Base-by-base conservation (phyloP, 2,888 invertebrate genomes). In the Chrysolina haemoptera region DNA sequence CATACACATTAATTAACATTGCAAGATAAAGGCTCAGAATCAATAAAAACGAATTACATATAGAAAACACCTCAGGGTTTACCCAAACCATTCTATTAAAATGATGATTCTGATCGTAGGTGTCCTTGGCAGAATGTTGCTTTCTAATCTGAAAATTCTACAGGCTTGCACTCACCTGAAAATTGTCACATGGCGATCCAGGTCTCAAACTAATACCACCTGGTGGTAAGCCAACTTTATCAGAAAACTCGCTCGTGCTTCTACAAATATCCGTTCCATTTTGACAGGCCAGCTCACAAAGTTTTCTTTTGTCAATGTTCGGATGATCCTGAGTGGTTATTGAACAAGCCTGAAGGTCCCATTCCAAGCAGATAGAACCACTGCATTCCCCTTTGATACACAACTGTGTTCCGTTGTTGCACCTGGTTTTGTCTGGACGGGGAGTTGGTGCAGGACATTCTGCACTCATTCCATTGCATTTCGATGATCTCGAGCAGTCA, bases 111-210 rank as follows among this genome's bases (percentile, higher is more conserved):
- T n/a, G n/a, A n/a, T n/a, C n/a, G n/a, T n/a, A n/a, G n/a, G n/a
- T n/a, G n/a, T n/a, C n/a, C n/a, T n/a, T n/a, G n/a, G n/a, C n/a
- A n/a, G n/a, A n/a, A n/a, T n/a, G n/a, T n/a, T n/a, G n/a, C n/a
- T n/a, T n/a, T n/a, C n/a, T n/a, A n/a, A n/a, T n/a, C n/a, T n/a
- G n/a, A n/a, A n/a, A n/a, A n/a, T n/a, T n/a, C n/a, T n/a, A n/a
- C n/a, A n/a, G n/a, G n/a, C n/a, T n/a, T n/a, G n/a, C n/a, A 59
- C 71, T 76, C 88, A 94, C 95, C 91, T 96, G 96, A 90, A 98
- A 99, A 89, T 99, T 98, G 89, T 99, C 98, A 88, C 99, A 99
- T 0, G 99, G 99, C 65, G 98, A 97, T 22, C 99, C 98, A 8
- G 98, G 98, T 67, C 97, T 90, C 78, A 98, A 89, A 82, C 95